phyloP scores from a whole-genome alignment of 2,113 vertebrate genomes.

The Chitala chitala region DNA sequence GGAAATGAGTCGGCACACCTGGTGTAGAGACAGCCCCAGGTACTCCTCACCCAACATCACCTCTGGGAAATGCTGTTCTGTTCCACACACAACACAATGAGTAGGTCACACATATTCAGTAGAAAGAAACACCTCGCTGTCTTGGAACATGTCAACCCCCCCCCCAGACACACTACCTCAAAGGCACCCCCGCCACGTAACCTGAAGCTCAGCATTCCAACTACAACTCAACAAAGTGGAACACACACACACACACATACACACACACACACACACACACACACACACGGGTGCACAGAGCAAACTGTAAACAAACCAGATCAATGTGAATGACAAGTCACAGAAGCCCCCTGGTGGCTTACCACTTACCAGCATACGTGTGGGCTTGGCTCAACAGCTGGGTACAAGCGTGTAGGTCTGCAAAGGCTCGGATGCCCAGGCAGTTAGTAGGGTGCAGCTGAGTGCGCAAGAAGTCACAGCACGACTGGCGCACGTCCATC shows the following conservation, averaged over 20 bases:
- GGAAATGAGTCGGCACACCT: slow-evolving; percentile 91
- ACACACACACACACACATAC: too few relatives aligned
- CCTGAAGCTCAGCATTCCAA: too few relatives aligned
- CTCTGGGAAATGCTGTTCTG: slow-evolving; percentile 94
- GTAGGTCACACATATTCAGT: too few relatives aligned
- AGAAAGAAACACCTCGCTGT: too few relatives aligned
- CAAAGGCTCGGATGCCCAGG: slow-evolving; percentile 89
- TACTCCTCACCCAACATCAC: slow-evolving; percentile 96
- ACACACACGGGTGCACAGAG: not conserved
- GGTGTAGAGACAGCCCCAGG: slow-evolving; percentile 85
- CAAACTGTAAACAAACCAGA: too few relatives aligned
- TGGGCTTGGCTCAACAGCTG: slow-evolving; percentile 86
- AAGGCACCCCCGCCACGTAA: too few relatives aligned
- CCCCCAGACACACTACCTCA: too few relatives aligned
- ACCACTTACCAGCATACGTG: slow-evolving; percentile 89
- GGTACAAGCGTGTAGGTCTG: slow-evolving; percentile 86
- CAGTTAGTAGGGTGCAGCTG: slow-evolving; percentile 94
- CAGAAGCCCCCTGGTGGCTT: slow-evolving; percentile 46
- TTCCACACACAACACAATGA: slow-evolving; percentile 47
- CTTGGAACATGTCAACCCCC: too few relatives aligned
- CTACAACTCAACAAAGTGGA: too few relatives aligned
- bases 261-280: slow-evolving; percentile 21
- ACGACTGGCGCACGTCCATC: slow-evolving; percentile 90
- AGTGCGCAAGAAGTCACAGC: slow-evolving; percentile 90
- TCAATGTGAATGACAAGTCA: too few relatives aligned